Base-by-base conservation (phyloP, 2,113 vertebrate genomes). In the Etia nguti region DNA sequence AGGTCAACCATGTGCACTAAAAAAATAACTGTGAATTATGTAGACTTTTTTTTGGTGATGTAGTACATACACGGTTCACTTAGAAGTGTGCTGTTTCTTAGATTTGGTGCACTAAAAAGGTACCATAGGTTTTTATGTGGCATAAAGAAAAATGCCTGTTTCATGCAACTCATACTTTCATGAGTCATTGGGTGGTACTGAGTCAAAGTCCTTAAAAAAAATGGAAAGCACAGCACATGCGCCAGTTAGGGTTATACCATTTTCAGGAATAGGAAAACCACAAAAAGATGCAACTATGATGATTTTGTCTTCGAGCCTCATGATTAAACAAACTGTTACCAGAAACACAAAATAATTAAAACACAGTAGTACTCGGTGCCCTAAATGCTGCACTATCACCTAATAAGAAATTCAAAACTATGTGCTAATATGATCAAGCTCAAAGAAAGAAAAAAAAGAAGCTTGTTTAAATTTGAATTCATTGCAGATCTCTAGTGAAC, bases 181-280 rank as follows among this genome's bases (percentile, higher is more conserved):
- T 81, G 86, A 90, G 41, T 87, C 86, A 86, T 22, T 84, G 83
- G 87, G 84, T 68, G 65, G 79, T 81, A 57, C 80, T 89, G 60
- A 92, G 22, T 68, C 81, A 81, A 80, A 31, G 43, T 77, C 46
- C 75, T 79, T 60, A 10, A 16, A 81, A 43, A 82, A 81, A 88
- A 46, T 88, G 89, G 90, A 93, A 93, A 91, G 55, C 60, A 87
- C 90, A 89, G 80, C 26, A 59, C 43, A 84, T 57, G 6, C n/a
- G 34, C 62, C 65, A 48, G 12, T 88, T 22, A 36, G 16, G 41
- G 22, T 68, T 36, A 50, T 43, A 81, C 29, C 50, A 29, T 50
- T 36, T 81, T 46, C 65, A 84, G 31, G 54, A 59, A 86, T 59
- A 86, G 84, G 43, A 82, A 86, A 86, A 57, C 88, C 85, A 75